Conservation (phyloP, 2,797 vertebrate species). For the Helostoma temminkii region DNA sequence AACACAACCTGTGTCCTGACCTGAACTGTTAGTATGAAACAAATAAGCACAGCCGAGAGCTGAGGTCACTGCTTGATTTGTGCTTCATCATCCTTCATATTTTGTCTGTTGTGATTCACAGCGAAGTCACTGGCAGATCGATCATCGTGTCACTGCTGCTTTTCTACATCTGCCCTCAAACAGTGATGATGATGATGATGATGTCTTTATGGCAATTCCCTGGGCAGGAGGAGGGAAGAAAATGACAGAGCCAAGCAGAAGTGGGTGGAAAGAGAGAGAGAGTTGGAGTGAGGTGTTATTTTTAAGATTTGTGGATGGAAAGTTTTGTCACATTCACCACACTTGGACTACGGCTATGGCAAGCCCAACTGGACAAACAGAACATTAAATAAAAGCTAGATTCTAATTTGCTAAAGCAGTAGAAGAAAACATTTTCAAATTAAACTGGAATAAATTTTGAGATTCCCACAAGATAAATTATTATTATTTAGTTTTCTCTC, state of each 20-base stretch:
- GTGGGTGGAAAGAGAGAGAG: slow-evolving; percentile 11
- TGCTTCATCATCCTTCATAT: slow-evolving; percentile 12
- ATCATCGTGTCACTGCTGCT: slow-evolving; percentile 48
- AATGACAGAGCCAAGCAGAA: slow-evolving; percentile 28
- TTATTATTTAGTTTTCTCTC: slow-evolving; percentile 3
- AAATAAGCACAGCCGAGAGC: neutral
- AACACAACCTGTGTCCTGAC: neutral
- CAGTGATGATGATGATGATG: slow-evolving; percentile 58
- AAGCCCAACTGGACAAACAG: slow-evolving; percentile 67
- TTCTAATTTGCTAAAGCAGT: slow-evolving; percentile 35
- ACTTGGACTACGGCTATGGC: slow-evolving; percentile 55
- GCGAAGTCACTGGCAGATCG: slow-evolving; percentile 44
- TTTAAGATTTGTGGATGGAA: slow-evolving; percentile 55
- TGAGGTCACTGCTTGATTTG: slow-evolving; percentile 14
- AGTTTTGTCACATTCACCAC: slow-evolving; percentile 63
- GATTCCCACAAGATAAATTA: slow-evolving; percentile 3
- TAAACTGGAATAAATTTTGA: slow-evolving; percentile 20
- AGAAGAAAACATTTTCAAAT: slow-evolving; percentile 27
- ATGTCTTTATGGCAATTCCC: slow-evolving; percentile 72
- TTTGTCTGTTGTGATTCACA: slow-evolving; percentile 26
- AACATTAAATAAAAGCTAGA: slow-evolving; percentile 30
- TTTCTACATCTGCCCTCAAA: slow-evolving; percentile 50
- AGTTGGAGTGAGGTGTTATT: slow-evolving; percentile 45
- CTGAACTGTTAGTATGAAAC: neutral
- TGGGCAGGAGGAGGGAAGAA: slow-evolving; percentile 23